A percentile compares a stretch with the other conserved stretches of the same genome.
These are phyloP conservation scores for Dioctria linearis DNA, from an alignment of 2,888 invertebrate species.

Conservation along the genomic window DNA sequence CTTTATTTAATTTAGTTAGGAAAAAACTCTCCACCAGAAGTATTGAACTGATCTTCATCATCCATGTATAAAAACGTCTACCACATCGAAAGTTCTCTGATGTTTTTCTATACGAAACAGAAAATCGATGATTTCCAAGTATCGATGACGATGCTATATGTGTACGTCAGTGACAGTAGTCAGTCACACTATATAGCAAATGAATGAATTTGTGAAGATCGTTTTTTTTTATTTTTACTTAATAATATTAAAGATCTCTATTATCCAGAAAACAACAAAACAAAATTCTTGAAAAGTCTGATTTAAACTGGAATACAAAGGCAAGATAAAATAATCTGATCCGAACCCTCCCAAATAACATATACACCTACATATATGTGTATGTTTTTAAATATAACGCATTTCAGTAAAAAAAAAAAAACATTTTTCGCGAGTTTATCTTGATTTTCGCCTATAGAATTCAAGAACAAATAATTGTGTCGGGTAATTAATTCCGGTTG, in stretches of 20 bases:
- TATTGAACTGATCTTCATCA: slow-evolving; percentile 9
- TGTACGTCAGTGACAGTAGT: neutral
- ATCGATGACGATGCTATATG: neutral
- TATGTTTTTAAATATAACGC: neutral
- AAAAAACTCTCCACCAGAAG: slow-evolving; percentile 23
- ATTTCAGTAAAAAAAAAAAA: neutral
- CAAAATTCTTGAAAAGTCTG: slow-evolving; percentile 32
- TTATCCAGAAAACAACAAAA: slow-evolving; percentile 8
- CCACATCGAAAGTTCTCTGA: neutral
- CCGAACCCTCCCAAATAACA: neutral
- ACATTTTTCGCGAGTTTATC: neutral
- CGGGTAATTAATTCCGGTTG: slow-evolving; percentile 50
- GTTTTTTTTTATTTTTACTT: neutral
- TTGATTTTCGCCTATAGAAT: neutral
- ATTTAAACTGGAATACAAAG: slow-evolving; percentile 8
- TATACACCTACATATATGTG: neutral
- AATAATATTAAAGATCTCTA: neutral
- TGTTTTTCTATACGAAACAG: too few species aligned
- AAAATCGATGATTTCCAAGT: too few species aligned
- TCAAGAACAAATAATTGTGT: slow-evolving; percentile 13
- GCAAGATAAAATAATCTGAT: slow-evolving; percentile 22
- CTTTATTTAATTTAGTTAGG: slow-evolving; percentile 52
- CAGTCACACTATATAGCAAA: neutral
- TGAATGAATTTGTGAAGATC: slow-evolving; percentile 41
- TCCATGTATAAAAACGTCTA: neutral